A percentile compares a stretch with the other conserved stretches of the same genome.
Evolutionary conservation across 2,888 invertebrate genomes (phyloP).

Genomic region (Scaptomyza polygonia): DNA sequence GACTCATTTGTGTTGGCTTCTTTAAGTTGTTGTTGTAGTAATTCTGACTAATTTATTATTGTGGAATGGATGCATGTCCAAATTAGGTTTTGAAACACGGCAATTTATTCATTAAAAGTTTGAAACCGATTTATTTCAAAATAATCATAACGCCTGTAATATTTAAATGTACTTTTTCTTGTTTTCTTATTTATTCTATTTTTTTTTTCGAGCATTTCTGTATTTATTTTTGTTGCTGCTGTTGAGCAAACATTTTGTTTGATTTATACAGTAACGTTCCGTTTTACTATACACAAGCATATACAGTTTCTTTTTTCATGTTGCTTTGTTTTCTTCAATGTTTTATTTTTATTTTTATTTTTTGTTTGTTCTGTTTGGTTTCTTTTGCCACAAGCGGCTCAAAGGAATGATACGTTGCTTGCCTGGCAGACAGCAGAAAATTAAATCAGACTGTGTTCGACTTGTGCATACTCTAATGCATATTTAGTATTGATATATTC

Average conservation of each 20-base stretch:
- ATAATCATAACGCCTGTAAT: no score
- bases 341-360: not conserved
- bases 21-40: slow-evolving; percentile 12
- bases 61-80: slow-evolving; percentile 25
- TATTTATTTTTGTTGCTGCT: slow-evolving; percentile 5
- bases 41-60: slow-evolving; percentile 47
- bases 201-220: slow-evolving; percentile 17
- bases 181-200: no score
- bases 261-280: slow-evolving; percentile 20
- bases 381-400: slow-evolving; percentile 23
- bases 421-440: slow-evolving; percentile 3
- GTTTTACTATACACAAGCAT: not conserved
- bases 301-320: not conserved
- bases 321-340: slow-evolving; percentile 12
- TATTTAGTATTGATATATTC: no score
- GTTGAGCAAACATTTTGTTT: slow-evolving; percentile 29
- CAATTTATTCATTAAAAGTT: slow-evolving; percentile 20
- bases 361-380: not conserved
- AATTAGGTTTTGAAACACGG: slow-evolving; percentile 33
- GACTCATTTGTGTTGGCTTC: slow-evolving; percentile 22
- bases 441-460: not conserved
- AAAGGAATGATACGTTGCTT: slow-evolving; percentile 19
- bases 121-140: not conserved
- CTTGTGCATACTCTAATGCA: slow-evolving; percentile 19
- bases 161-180: no score